These are phyloP conservation scores for Clivina fossor DNA, from an alignment of 2,888 invertebrate species.

Conservation along the genomic window DNA sequence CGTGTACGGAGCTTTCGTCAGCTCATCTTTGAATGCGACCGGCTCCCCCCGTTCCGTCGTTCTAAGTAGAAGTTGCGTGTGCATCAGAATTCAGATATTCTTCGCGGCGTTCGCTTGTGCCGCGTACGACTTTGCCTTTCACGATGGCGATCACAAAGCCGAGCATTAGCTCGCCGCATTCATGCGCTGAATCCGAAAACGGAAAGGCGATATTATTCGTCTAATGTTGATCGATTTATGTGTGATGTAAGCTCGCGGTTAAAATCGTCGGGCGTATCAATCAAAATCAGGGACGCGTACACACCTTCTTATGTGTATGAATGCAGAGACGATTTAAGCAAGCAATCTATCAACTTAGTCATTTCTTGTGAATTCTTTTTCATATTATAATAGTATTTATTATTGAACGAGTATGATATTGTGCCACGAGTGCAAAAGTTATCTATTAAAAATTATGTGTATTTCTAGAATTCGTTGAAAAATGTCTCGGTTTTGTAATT, in stretches of 20 bases:
- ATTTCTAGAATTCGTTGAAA: too few species aligned
- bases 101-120: neutral
- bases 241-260: too few species aligned
- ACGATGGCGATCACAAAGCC: constrained; percentile 15
- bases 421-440: too few species aligned
- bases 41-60: neutral
- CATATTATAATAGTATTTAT: too few species aligned
- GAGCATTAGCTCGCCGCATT: constrained; percentile 11
- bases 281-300: constrained; percentile 18
- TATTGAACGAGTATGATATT: too few species aligned
- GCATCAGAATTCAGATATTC: constrained; percentile 20
- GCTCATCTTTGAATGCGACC: constrained; percentile 18
- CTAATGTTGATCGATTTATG: constrained; percentile 26
- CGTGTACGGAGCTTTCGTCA: neutral
- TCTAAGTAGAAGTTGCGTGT: neutral
- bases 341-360: too few species aligned
- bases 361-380: too few species aligned
- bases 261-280: constrained; percentile 24
- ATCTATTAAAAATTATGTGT: too few species aligned
- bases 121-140: constrained; percentile 6
- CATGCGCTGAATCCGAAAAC: constrained; percentile 13
- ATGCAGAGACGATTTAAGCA: too few species aligned
- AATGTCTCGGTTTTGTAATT: too few species aligned
- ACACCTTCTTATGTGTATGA: too few species aligned
- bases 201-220: constrained; percentile 20